phyloP scores from a whole-genome alignment of 2,797 vertebrate species.

The Enteromius mattozi region DNA sequence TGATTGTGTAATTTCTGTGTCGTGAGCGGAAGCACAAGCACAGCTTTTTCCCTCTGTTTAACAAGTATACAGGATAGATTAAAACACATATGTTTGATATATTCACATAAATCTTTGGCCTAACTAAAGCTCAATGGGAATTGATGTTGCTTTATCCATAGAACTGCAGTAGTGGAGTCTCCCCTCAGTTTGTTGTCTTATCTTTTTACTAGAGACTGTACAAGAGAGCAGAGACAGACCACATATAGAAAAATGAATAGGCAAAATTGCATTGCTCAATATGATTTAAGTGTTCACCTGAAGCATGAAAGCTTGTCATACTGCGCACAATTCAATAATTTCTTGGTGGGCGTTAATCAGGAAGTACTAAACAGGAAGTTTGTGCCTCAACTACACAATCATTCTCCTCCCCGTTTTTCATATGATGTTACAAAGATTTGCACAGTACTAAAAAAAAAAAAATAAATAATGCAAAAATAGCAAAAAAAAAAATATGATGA shows the following conservation, averaged over 20 bases:
- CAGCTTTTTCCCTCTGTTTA: neutral
- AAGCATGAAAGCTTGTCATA: neutral
- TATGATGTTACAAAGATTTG: neutral
- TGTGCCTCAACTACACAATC: neutral
- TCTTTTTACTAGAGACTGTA: neutral
- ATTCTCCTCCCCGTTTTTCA: neutral
- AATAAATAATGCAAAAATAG: neutral
- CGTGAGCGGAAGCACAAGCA: neutral
- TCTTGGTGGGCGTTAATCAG: neutral
- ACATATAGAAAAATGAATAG: neutral
- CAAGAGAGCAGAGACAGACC: neutral
- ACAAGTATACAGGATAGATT: neutral
- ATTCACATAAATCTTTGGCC: conserved; percentile 53
- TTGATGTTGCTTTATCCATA: conserved; percentile 23
- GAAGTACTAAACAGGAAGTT: neutral
- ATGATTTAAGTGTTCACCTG: neutral
- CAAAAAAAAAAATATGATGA: neutral
- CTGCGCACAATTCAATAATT: neutral
- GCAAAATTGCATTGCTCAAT: neutral
- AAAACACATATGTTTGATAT: conserved; percentile 36
- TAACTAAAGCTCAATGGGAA: conserved; percentile 21
- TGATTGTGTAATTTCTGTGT: neutral
- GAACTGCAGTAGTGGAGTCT: neutral
- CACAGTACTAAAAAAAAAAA: neutral
- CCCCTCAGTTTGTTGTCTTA: neutral